A percentile compares a stretch with the other conserved stretches of the same genome.
phyloP scores from a whole-genome alignment of 2,113 vertebrate species.

The Hippocampus abdominalis region DNA sequence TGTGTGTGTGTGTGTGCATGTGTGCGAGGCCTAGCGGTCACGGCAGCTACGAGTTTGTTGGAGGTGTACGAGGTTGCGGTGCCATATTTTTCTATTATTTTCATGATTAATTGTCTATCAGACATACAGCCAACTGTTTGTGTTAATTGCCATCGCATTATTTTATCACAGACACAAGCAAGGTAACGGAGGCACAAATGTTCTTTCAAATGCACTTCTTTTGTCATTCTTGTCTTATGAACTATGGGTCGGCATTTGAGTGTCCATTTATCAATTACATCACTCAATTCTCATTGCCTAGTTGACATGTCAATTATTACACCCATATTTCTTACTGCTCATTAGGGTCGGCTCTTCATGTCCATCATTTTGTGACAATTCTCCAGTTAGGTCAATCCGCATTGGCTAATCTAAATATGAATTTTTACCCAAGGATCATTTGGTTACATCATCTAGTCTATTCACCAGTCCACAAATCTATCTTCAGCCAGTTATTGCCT shows the following conservation, averaged over 20 bases:
- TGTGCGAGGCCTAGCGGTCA: slow-evolving; percentile 42
- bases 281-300: too few relatives aligned
- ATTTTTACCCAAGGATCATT: too few relatives aligned
- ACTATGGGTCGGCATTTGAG: not conserved
- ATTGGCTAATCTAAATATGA: too few relatives aligned
- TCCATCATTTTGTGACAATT: too few relatives aligned
- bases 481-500: not conserved
- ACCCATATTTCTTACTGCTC: not conserved
- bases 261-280: too few relatives aligned
- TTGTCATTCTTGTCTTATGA: not conserved
- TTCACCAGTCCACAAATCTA: not conserved
- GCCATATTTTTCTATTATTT: slow-evolving; percentile 24
- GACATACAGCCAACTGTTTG: not conserved
- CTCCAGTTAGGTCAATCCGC: too few relatives aligned
- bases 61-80: slow-evolving; percentile 33
- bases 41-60: slow-evolving; percentile 64
- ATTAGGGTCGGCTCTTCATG: not conserved
- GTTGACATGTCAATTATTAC: too few relatives aligned
- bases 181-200: slow-evolving; percentile 36
- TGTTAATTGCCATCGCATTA: slow-evolving; percentile 2
- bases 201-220: not conserved
- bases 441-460: not conserved
- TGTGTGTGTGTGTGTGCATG: slow-evolving; percentile 15
- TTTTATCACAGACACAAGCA: slow-evolving; percentile 16
- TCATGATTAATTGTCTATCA: not conserved